Evolutionary conservation across 2,888 invertebrate species (phyloP), one percentile per base, ranked within the genome.

Genomic region (Ceriagrion tenellum): DNA sequence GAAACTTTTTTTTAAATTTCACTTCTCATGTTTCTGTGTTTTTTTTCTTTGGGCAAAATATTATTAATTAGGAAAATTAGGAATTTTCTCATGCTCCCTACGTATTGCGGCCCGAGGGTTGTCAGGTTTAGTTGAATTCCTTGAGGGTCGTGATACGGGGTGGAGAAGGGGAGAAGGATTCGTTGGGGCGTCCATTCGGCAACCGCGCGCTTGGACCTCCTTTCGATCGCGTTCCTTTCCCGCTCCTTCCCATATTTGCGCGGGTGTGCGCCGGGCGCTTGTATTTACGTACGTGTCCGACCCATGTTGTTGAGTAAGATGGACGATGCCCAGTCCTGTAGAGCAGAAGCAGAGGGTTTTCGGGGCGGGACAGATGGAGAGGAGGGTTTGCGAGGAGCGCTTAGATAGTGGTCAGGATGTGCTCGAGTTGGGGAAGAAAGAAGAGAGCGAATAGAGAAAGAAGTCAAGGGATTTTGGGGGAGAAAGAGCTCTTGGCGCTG

Each of bases 281-380:
- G 93, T 47, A 23, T 81, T 81, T 35, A 81, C 81, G 81, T 35
- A 81, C 81, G 81, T 69, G 40, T 59, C 40, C 8, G 18, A 30
- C 91, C 40, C 91, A 63, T 69, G 91, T 91, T 93, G 69, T 93
- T 69, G 69, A 69, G 40, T 93, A 93, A 93, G 93, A 93, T 74
- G 93, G 93, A 74, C 47, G 89, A 89, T 47, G 89, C 26, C 55
- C 55, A 74, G 69, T 74, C 93, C 63, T 18, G 47, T 47, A 23
- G 30, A 59, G 59, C 16, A 20, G 18, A 59, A 20, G 55, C 26
- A 6, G 47, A 40, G 35, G 40, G 30, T 6, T n/a, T 40, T 13
- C 26, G 55, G 88, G 40, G 35, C 23, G 26, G 88, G 88, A 23
- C 23, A 59, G 59, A 59, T 59, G 88, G 55, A 59, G 40, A 40